Base-by-base conservation (phyloP, 2,797 vertebrate species). In the Phataginus tricuspis region DNA sequence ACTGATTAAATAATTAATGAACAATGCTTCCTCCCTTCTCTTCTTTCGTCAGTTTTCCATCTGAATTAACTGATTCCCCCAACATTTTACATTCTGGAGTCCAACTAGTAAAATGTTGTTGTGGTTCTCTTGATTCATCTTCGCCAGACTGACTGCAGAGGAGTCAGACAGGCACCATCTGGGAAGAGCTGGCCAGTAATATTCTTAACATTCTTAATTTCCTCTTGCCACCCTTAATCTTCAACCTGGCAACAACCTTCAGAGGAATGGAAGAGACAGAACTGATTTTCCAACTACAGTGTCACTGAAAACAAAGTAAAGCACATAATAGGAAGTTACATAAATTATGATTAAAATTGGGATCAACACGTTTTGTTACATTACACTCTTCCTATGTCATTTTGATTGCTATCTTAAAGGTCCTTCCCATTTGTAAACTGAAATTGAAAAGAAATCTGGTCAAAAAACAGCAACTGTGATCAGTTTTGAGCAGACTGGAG, bases 31-130 rank as follows among this genome's bases (percentile, higher is more conserved):
- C n/a, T n/a, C n/a, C 39, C 39, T 39, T 39, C 39, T 39, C 39
- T 39, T 39, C 39, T 39, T 39, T 39, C 19, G 7, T 34, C 64
- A 21, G 69, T 87, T 45, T 45, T 85, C 85, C 75, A 53, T 84
- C 29, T 90, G 80, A 80, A 23, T 53, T 31, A 63, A 90, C 4
- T 5, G 37, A 90, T 64, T 96, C 93, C 93, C 93, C 87, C 75
- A 78, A 69, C 64, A 69, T 51, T 79, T 57, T 29, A 79, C 80
- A 86, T 64, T 63, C 85, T 74, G n/a, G 69, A 94, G 89, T 59
- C 83, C n/a, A 55, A 82, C 79, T 55, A 45, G 78, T 29, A n/a
- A 93, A 72, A 39, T 89, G 74, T 71, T 68, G 86, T 49, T 37
- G 18, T 42, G 10, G 63, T 42, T 68, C 90, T 72, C 82, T 55